These are phyloP conservation scores for Eupithecia subfuscata DNA, from an alignment of 2,888 invertebrate genomes.

Conservation along the genomic window DNA sequence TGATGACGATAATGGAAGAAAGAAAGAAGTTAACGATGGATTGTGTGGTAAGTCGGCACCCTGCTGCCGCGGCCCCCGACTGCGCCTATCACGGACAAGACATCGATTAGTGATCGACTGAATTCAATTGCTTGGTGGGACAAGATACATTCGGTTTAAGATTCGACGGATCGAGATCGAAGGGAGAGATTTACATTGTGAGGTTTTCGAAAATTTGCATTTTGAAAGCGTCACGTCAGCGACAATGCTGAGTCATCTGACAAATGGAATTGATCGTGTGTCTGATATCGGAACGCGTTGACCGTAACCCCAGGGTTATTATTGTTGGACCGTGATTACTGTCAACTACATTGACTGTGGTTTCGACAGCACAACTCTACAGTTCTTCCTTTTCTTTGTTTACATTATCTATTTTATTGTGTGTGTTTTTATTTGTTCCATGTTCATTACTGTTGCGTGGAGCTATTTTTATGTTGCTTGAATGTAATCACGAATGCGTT, in stretches of 20 bases:
- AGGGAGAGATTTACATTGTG: constrained; percentile 80
- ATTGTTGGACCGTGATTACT: constrained; percentile 81
- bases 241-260: constrained; percentile 82
- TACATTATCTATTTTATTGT: constrained; percentile 31
- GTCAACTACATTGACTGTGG: constrained; percentile 69
- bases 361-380: constrained; percentile 60
- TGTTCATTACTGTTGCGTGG: constrained; percentile 63
- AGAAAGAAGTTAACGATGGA: constrained; percentile 84
- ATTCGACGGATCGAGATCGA: constrained; percentile 77
- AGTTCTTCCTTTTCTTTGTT: constrained; percentile 43
- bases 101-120: constrained; percentile 85
- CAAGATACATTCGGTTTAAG: constrained; percentile 67
- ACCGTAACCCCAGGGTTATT: constrained; percentile 80
- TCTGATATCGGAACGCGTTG: constrained; percentile 79
- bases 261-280: constrained; percentile 81
- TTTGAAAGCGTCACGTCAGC: constrained; percentile 82
- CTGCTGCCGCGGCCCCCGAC: constrained; percentile 83
- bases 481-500: constrained; percentile 69
- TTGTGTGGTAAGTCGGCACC: constrained; percentile 85
- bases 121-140: constrained; percentile 83
- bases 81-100: constrained; percentile 83
- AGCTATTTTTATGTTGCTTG: constrained; percentile 67
- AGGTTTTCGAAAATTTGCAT: constrained; percentile 82
- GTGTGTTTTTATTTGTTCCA: constrained; percentile 59
- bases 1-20: constrained; percentile 77